These are phyloP conservation scores for Baryphthengus martii DNA, from an alignment of 2,113 vertebrate species.

Conservation along the genomic window DNA sequence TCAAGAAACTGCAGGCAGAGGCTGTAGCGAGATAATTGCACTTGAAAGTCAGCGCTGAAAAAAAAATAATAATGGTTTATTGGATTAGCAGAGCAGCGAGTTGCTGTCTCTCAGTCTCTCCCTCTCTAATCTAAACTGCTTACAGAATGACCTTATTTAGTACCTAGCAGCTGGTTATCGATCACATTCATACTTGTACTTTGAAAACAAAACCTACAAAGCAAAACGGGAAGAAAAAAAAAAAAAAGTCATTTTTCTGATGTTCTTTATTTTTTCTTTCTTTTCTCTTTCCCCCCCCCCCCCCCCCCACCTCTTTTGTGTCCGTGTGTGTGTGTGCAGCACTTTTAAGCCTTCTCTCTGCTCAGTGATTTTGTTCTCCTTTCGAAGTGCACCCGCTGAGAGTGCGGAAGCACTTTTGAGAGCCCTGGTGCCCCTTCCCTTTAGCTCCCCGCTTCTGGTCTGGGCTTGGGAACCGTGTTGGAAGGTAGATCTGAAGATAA, in stretches of 20 bases:
- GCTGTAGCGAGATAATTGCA: not conserved
- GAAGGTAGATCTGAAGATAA: slow-evolving; percentile 46
- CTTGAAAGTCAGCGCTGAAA: not conserved
- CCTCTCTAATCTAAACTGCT: not conserved
- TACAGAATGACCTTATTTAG: not conserved
- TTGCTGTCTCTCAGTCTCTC: not conserved
- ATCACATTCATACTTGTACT: not conserved
- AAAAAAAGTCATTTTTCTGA: slow-evolving; percentile 27
- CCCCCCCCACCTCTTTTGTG: not conserved
- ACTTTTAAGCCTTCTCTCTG: slow-evolving; percentile 54
- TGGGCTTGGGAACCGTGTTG: slow-evolving; percentile 66
- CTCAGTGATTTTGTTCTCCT: slow-evolving; percentile 25
- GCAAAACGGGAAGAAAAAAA: not conserved
- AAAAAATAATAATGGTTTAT: not conserved
- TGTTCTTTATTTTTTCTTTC: slow-evolving; percentile 52
- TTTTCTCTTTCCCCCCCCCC: not conserved
- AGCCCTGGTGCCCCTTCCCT: not conserved
- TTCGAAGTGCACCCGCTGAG: not conserved
- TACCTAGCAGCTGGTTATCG: slow-evolving; percentile 54
- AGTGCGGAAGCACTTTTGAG: not conserved
- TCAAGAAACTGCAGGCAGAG: not conserved
- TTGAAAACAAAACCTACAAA: not conserved
- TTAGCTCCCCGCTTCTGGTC: slow-evolving; percentile 13
- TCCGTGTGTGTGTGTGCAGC: slow-evolving; percentile 63
- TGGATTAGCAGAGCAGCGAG: not conserved